phyloP scores from a whole-genome alignment of 1,140 invertebrate genomes.

The Latrodectus geometricus region DNA sequence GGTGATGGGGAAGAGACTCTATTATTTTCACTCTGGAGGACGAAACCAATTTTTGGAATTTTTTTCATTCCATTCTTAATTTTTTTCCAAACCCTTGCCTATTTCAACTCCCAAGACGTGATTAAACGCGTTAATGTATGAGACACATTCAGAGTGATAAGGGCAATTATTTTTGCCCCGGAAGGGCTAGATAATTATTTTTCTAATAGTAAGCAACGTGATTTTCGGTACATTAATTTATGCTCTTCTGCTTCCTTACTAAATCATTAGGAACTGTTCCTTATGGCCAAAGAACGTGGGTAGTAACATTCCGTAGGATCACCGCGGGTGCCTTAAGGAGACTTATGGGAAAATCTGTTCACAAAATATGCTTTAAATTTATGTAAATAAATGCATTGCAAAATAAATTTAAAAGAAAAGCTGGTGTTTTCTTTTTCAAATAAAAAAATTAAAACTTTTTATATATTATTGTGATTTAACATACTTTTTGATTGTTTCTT shows the following conservation, averaged over 20 bases:
- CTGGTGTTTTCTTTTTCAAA: too few relatives aligned
- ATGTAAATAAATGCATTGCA: too few relatives aligned
- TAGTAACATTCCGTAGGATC: not conserved
- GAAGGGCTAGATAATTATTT: conserved; percentile 14
- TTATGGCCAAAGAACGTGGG: not conserved
- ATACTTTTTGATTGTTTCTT: too few relatives aligned
- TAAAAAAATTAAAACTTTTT: too few relatives aligned
- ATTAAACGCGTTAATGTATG: conserved; percentile 50
- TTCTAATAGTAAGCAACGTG: not conserved
- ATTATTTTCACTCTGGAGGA: conserved; percentile 39
- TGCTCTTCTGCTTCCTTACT: not conserved
- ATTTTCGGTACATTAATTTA: conserved; percentile 23
- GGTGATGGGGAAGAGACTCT: not conserved
- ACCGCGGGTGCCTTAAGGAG: not conserved
- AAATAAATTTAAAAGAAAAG: too few relatives aligned
- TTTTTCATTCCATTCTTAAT: conserved; percentile 13
- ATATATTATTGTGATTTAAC: too few relatives aligned
- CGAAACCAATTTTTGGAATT: not conserved
- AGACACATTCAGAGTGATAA: conserved; percentile 37
- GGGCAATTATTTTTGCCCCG: conserved; percentile 17
- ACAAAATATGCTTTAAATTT: too few relatives aligned
- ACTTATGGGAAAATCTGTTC: not conserved
- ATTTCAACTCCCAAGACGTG: not conserved
- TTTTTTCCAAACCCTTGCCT: not conserved
- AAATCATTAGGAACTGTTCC: not conserved